phyloP scores from a whole-genome alignment of 2,113 vertebrate genomes.

The Cygnus atratus region DNA sequence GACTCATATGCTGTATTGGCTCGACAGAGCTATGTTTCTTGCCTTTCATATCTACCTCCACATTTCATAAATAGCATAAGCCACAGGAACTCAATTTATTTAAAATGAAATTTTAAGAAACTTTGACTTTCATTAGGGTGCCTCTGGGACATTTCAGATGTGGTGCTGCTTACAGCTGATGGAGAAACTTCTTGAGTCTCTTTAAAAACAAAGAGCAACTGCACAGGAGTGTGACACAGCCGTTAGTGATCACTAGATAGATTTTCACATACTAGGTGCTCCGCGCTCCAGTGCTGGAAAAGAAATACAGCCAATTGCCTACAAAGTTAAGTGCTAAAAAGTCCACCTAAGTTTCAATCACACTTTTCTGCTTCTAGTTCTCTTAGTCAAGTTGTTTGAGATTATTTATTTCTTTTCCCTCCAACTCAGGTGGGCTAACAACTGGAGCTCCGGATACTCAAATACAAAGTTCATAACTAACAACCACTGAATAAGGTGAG shows the following conservation, averaged over 20 bases:
- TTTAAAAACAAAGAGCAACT: constrained; percentile 3
- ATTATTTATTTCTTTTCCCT: neutral
- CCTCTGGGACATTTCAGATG: neutral
- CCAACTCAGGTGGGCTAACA: neutral
- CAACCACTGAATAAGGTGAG: neutral
- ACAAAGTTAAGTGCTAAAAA: neutral
- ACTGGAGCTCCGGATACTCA: neutral
- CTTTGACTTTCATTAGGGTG: neutral
- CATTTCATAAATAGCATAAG: neutral
- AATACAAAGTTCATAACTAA: neutral
- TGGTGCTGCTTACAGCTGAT: neutral
- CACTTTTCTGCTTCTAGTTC: neutral
- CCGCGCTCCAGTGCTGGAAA: neutral
- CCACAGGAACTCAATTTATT: neutral
- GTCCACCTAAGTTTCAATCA: neutral
- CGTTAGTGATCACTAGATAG: neutral
- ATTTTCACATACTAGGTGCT: neutral
- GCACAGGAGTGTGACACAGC: neutral
- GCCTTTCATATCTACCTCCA: neutral
- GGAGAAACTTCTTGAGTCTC: neutral
- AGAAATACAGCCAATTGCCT: neutral
- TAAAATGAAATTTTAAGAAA: neutral
- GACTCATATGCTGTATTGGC: neutral
- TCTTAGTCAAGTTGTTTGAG: neutral
- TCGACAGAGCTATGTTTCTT: neutral